A percentile compares a stretch with the other conserved stretches of the same genome.
Conservation (phyloP, 2,113 vertebrate species). For the Myanophis thanlyinensis region DNA sequence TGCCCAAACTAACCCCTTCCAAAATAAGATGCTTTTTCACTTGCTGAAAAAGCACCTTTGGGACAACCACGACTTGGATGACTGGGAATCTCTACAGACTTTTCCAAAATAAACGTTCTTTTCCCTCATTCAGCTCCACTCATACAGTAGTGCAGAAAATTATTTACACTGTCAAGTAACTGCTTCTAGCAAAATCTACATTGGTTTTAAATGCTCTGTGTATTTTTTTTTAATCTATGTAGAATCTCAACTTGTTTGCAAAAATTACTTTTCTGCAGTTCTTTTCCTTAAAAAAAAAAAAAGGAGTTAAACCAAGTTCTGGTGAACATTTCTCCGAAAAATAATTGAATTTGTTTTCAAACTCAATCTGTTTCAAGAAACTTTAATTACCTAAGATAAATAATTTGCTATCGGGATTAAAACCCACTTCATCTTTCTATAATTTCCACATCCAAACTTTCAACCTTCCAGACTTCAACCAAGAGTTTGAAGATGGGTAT, state of each 20-base stretch:
- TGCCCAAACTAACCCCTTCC: not conserved
- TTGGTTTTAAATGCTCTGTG: not conserved
- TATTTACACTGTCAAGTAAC: not conserved
- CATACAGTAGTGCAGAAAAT: not conserved
- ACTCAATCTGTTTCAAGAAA: conserved; percentile 46
- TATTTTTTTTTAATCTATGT: not conserved
- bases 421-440: conserved; percentile 50
- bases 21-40: not conserved
- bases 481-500: conserved; percentile 69
- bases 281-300: conserved; percentile 23
- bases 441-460: conserved; percentile 59
- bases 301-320: conserved; percentile 52
- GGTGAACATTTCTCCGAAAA: conserved; percentile 18
- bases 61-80: too few relatives aligned
- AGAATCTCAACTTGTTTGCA: not conserved
- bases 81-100: too few relatives aligned
- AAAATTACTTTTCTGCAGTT: not conserved
- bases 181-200: not conserved
- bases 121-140: not conserved
- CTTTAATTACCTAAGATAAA: conserved; percentile 53
- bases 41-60: too few relatives aligned
- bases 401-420: conserved; percentile 55
- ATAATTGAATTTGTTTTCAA: conserved; percentile 57
- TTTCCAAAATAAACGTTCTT: not conserved
- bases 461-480: conserved; percentile 59